Base-by-base conservation (phyloP, 2,797 vertebrate genomes). In the Enteromius thamalakanensis region DNA sequence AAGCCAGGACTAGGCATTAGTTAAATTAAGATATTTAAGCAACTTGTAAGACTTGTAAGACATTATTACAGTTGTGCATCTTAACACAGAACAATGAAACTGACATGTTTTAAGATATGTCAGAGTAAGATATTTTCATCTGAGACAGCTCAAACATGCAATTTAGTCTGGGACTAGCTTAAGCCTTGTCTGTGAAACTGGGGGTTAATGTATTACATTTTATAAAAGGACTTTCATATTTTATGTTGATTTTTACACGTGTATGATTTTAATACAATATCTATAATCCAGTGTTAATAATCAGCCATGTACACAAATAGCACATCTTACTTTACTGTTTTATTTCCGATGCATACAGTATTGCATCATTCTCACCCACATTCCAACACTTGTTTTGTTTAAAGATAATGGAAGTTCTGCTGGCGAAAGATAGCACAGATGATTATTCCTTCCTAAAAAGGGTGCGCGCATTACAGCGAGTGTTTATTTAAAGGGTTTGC, bases 281-380 rank as follows among this genome's bases (percentile, higher is more conserved):
- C 47, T 74, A 55, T 55, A 55, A 55, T n/a, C n/a, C 21, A 23
- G 21, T n/a, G n/a, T 55, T 51, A 19, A 51, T 51, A 51, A 19
- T 51, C 19, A 51, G 49, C 49, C 19, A 8, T 58, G n/a, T 11
- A 58, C n/a, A 58, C 53, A 58, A 58, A 23, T n/a, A 11, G 9
- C n/a, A 23, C n/a, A 10, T 58, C 53, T 55, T n/a, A 21, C 3
- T 55, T n/a, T 21, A 19, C 47, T n/a, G 9, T 64, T 10, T 64
- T 1, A 47, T 70, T 49, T 53, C 17, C 29, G 34, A 3, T 62
- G 37, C 15, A 62, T 60, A 40, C n/a, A 64, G 21, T 37, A 67
- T 67, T 8, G 29, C 65, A 4, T 47, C 78, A 79, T 26, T 58
- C 51, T 55, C 37, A 88, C 82, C 81, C 58, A 83, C 64, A 78